Percentiles rank a stretch among this genome's conserved stretches.
Evolutionary conservation across 2,888 invertebrate genomes (phyloP).

Genomic region (Xylota sylvarum): DNA sequence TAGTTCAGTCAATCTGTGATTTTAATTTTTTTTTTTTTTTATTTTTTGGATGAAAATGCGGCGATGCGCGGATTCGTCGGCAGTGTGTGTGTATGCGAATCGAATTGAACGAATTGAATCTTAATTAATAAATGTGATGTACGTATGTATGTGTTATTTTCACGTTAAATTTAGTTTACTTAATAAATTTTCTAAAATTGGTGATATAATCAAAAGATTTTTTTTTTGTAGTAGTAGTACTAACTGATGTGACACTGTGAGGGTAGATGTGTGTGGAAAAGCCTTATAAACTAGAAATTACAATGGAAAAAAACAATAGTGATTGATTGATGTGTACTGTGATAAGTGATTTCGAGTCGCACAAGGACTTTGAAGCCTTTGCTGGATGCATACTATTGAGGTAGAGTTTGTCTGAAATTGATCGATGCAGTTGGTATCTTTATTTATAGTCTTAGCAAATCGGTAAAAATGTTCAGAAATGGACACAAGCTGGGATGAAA

Average conservation of each 20-base stretch:
- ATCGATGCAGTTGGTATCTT: neutral
- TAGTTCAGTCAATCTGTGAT: constrained; percentile 63
- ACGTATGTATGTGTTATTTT: constrained; percentile 1
- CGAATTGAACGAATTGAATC: constrained; percentile 19
- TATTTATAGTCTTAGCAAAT: no score
- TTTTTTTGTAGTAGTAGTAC: neutral
- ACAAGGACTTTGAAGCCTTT: neutral
- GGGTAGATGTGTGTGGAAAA: constrained; percentile 47
- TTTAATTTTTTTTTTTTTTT: constrained; percentile 22
- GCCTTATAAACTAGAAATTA: constrained; percentile 50
- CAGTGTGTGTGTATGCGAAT: constrained; percentile 48
- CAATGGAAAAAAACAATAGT: constrained; percentile 54
- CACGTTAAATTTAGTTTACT: constrained; percentile 20
- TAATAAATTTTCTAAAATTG: constrained; percentile 35
- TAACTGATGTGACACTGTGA: constrained; percentile 45
- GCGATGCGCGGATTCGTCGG: constrained; percentile 43
- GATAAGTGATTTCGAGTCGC: constrained; percentile 42
- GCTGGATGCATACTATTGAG: neutral
- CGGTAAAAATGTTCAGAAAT: no score
- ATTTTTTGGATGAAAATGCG: constrained; percentile 42
- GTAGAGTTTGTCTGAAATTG: constrained; percentile 12
- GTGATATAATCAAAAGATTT: constrained; percentile 26
- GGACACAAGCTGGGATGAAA: no score
- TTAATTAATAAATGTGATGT: constrained; percentile 57
- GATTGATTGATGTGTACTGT: constrained; percentile 53